phyloP scores from a whole-genome alignment of 2,113 vertebrate genomes.

The Lontra canadensis region DNA sequence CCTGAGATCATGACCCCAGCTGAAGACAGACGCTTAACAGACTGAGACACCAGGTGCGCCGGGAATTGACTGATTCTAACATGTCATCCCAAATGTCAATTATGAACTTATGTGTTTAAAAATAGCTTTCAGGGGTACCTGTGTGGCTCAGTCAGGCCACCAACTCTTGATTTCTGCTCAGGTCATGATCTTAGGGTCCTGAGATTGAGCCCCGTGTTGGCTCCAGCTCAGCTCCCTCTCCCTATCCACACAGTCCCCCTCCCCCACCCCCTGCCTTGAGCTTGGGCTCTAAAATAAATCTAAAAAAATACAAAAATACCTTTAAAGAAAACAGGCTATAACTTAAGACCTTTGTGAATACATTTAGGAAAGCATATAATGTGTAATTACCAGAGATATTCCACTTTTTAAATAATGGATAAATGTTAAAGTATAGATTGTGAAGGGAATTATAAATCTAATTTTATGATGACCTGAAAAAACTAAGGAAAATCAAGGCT shows the following conservation, averaged over 20 bases:
- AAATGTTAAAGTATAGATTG: background rate
- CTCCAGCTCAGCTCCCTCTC: background rate
- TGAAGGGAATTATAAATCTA: slow-evolving; percentile 9
- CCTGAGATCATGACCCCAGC: no score
- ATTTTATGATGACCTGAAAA: background rate
- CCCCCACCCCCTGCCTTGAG: accelerated
- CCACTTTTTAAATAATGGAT: background rate
- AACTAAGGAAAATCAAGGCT: slow-evolving; percentile 17
- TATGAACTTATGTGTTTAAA: background rate
- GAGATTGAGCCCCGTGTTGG: background rate
- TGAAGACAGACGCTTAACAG: no score
- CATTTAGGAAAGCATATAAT: background rate
- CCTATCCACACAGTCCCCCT: background rate
- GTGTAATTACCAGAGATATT: background rate
- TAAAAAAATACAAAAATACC: background rate
- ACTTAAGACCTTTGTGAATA: slow-evolving; percentile 15
- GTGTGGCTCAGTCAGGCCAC: background rate
- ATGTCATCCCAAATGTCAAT: background rate
- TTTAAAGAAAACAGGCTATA: background rate
- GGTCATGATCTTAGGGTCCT: background rate
- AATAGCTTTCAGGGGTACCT: background rate
- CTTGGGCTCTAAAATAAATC: background rate
- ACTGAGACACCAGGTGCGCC: no score
- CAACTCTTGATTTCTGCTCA: background rate
- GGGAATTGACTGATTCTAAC: background rate